Evolutionary conservation across 2,113 vertebrate genomes (phyloP).

Genomic region (Arenaria interpres): DNA sequence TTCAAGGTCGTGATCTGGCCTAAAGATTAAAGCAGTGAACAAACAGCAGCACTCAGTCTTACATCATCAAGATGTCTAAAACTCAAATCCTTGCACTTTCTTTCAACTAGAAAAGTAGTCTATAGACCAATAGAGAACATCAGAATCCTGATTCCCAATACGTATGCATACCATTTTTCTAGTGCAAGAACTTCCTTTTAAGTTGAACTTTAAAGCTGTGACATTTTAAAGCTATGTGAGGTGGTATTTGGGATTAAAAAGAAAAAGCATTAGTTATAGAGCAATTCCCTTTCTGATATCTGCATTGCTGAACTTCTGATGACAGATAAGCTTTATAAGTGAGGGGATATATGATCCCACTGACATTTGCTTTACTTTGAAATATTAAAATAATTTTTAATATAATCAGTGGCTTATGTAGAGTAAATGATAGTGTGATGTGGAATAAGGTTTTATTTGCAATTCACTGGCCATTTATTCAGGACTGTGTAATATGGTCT

Average conservation of each 20-base stretch:
- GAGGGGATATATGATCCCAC: background rate
- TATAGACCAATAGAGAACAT: background rate
- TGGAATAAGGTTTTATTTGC: background rate
- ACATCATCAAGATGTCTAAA: background rate
- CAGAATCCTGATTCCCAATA: background rate
- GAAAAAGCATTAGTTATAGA: background rate
- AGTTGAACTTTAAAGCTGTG: background rate
- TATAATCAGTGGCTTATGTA: background rate
- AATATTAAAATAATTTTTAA: background rate
- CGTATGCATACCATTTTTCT: background rate
- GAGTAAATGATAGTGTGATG: background rate
- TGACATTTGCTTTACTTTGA: conserved; percentile 5
- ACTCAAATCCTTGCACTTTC: background rate
- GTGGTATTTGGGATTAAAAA: background rate
- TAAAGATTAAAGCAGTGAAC: background rate
- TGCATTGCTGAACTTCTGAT: background rate
- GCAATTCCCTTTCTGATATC: background rate
- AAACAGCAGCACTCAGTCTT: background rate
- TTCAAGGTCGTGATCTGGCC: background rate
- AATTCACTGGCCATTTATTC: background rate
- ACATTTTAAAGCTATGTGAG: conserved; percentile 6
- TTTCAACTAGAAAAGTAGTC: background rate
- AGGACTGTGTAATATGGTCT: background rate
- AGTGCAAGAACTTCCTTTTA: background rate
- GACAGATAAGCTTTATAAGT: background rate